phyloP scores from a whole-genome alignment of 2,888 invertebrate genomes.

The Emmelina monodactyla region DNA sequence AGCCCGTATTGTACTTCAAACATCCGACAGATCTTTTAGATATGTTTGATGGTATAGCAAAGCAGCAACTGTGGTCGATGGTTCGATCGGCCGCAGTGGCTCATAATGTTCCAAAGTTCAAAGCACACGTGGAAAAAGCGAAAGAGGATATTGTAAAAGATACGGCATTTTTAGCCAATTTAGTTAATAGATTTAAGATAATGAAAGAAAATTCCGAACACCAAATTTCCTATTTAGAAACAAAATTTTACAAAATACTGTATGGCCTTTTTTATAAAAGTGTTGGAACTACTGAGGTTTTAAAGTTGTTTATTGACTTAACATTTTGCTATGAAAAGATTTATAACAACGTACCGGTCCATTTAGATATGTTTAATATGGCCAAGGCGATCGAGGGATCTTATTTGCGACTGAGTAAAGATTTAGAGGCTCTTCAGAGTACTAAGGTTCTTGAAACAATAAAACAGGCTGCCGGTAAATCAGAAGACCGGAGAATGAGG shows the following conservation, averaged over 20 bases:
- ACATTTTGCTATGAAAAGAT: slow-evolving; percentile 71
- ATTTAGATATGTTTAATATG: slow-evolving; percentile 60
- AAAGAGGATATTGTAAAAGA: slow-evolving; percentile 41
- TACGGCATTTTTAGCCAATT: slow-evolving; percentile 23
- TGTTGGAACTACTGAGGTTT: slow-evolving; percentile 61
- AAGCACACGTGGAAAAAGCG: slow-evolving; percentile 21
- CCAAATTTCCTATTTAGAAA: slow-evolving; percentile 54
- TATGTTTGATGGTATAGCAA: slow-evolving; percentile 67
- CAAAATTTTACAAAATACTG: slow-evolving; percentile 61
- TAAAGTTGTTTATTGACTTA: slow-evolving; percentile 66
- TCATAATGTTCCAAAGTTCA: slow-evolving; percentile 26
- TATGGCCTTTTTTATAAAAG: slow-evolving; percentile 63
- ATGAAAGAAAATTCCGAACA: slow-evolving; percentile 50
- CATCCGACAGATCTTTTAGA: slow-evolving; percentile 61
- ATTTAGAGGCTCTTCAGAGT: slow-evolving; percentile 63
- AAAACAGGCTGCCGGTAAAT: slow-evolving; percentile 50
- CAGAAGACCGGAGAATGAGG: slow-evolving; percentile 54
- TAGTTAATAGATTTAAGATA: slow-evolving; percentile 32
- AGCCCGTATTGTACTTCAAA: slow-evolving; percentile 65
- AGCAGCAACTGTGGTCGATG: slow-evolving; percentile 70
- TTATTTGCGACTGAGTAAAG: slow-evolving; percentile 55
- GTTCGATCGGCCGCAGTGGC: slow-evolving; percentile 66
- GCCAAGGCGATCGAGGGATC: slow-evolving; percentile 67
- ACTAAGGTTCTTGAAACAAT: slow-evolving; percentile 60
- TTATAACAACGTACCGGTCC: slow-evolving; percentile 64